Evolutionary conservation across 2,113 vertebrate species (phyloP).

Genomic region (Morphnarchus princeps): DNA sequence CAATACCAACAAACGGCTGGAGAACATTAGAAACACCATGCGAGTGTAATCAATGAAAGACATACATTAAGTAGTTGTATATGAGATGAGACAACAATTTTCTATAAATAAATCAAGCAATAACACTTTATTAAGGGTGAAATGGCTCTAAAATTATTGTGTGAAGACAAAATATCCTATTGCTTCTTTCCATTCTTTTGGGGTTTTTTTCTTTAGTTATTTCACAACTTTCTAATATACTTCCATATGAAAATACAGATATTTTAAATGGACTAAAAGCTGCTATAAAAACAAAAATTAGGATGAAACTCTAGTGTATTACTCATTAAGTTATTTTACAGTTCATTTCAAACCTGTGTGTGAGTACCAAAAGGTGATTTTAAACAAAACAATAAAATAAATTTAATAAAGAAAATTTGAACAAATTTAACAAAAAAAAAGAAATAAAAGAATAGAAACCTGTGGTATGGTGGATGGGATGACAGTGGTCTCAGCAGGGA

Average conservation of each 20-base stretch:
- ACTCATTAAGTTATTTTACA: neutral
- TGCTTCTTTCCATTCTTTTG: neutral
- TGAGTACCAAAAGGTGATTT: neutral
- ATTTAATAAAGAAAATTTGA: conserved; percentile 20
- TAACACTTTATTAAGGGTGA: neutral
- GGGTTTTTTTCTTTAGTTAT: neutral
- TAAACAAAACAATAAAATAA: conserved; percentile 40
- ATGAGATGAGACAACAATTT: neutral
- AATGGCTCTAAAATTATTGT: neutral
- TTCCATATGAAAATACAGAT: neutral
- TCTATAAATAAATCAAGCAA: neutral
- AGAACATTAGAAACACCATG: neutral
- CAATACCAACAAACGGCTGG: neutral
- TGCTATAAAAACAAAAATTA: neutral
- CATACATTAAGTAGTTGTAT: neutral
- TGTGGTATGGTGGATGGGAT: conserved; percentile 86
- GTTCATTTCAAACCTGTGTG: neutral
- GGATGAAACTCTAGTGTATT: neutral
- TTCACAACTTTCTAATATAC: neutral
- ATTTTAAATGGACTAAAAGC: neutral
- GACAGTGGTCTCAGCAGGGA: conserved; percentile 88
- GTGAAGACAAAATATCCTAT: neutral
- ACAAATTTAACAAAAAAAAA: neutral
- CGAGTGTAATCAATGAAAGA: accelerated
- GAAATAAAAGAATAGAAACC: conserved; percentile 81